A percentile compares a stretch with the other conserved stretches of the same genome.
Conservation (phyloP, 2,888 invertebrate species). For the Arctia plantaginis region DNA sequence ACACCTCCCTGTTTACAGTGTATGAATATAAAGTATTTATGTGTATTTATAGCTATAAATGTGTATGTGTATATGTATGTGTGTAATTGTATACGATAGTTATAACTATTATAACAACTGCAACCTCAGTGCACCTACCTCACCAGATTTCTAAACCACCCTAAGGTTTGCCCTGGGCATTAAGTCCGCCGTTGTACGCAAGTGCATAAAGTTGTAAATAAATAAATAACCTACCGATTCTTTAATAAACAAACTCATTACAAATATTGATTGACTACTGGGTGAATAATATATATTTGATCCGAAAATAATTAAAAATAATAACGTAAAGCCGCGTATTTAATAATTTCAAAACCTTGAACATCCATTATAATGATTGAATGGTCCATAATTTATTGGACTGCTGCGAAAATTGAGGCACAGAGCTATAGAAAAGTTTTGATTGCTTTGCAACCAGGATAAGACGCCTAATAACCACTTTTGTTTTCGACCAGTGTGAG, state of each 20-base stretch:
- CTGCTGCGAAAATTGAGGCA: background rate
- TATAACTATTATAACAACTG: too few species aligned
- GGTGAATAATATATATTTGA: background rate
- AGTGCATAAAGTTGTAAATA: too few species aligned
- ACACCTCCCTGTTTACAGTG: too few species aligned
- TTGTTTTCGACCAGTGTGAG: background rate
- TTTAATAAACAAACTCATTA: slow-evolving; percentile 39
- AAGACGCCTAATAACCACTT: background rate
- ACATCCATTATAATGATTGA: background rate
- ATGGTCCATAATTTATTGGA: background rate
- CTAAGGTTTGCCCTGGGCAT: too few species aligned
- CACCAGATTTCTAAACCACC: too few species aligned
- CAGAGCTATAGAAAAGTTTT: background rate
- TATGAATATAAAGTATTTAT: too few species aligned
- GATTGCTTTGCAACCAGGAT: background rate
- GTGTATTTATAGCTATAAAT: too few species aligned
- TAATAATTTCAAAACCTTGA: background rate
- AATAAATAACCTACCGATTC: slow-evolving; percentile 15
- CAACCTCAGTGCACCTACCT: too few species aligned
- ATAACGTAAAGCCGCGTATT: background rate
- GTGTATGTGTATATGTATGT: too few species aligned
- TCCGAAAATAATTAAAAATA: background rate
- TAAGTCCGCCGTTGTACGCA: too few species aligned
- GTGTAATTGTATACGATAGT: too few species aligned
- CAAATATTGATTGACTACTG: slow-evolving; percentile 40